A percentile compares a stretch with the other conserved stretches of the same genome.
Evolutionary conservation across 2,888 invertebrate species (phyloP).

Genomic region (Bhutanitis thaidina): DNA sequence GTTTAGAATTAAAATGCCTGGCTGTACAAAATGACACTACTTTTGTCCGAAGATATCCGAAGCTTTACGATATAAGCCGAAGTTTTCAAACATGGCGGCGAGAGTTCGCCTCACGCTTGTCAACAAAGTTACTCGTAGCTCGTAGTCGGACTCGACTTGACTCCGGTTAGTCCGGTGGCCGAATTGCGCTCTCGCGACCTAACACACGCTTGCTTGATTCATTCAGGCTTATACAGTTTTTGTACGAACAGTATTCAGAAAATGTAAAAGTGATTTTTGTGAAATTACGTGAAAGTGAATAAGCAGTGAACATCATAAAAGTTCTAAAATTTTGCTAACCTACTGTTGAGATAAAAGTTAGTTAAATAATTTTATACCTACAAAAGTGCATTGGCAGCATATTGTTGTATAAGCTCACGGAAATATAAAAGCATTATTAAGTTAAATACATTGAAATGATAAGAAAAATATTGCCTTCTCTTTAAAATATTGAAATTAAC

Average conservation of each 20-base stretch:
- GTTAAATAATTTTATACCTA: constrained; percentile 1
- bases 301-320: constrained; percentile 26
- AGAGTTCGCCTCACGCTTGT: constrained; percentile 61
- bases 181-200: no score
- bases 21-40: constrained; percentile 7
- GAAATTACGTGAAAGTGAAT: constrained; percentile 44
- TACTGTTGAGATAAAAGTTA: constrained; percentile 10
- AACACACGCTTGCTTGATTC: no score
- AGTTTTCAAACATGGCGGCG: constrained; percentile 62
- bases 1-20: background rate
- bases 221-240: no score
- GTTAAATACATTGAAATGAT: no score
- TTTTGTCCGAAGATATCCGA: constrained; percentile 34
- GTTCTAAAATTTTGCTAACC: constrained; percentile 21
- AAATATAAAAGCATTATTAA: background rate
- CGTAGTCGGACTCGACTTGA: no score
- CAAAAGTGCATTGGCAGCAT: constrained; percentile 2
- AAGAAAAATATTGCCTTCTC: no score
- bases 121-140: constrained; percentile 74
- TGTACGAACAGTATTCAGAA: constrained; percentile 23
- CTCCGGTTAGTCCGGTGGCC: constrained; percentile 43
- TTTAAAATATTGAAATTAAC: no score
- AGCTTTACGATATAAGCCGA: constrained; percentile 52
- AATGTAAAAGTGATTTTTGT: constrained; percentile 34
- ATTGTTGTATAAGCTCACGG: constrained; percentile 14